Percentiles rank a stretch among this genome's conserved stretches.
Conservation (phyloP, 2,797 vertebrate genomes). For the Sphenodon punctatus region DNA sequence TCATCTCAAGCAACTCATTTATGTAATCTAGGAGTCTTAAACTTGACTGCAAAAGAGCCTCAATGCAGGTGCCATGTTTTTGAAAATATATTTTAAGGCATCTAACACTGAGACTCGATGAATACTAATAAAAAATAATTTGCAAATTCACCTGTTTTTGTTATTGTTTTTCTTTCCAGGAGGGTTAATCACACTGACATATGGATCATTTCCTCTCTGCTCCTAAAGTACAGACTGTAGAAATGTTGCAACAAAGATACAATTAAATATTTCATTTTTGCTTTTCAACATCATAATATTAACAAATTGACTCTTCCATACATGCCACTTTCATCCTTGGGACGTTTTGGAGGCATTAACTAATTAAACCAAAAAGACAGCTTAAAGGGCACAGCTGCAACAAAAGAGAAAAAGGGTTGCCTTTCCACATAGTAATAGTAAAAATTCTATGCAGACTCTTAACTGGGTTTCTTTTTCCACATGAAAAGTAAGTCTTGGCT, state of each 20-base stretch:
- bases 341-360: background rate
- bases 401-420: background rate
- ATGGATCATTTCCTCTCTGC: background rate
- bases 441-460: background rate
- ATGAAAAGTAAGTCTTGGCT: constrained; percentile 9
- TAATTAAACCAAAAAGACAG: background rate
- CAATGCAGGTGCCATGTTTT: background rate
- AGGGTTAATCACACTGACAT: constrained; percentile 5
- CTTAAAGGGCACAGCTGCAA: background rate
- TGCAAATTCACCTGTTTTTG: no score
- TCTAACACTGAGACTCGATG: constrained; percentile 25
- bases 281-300: background rate
- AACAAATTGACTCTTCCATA: background rate
- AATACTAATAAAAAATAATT: background rate
- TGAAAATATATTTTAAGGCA: background rate
- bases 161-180: no score
- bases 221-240: background rate
- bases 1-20: no score
- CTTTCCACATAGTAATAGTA: background rate
- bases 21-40: no score
- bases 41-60: no score
- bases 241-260: constrained; percentile 27
- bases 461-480: background rate
- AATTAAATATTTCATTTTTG: constrained; percentile 17
- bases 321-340: background rate